Conservation (phyloP, 2,888 invertebrate genomes). For the Blera fallax region DNA sequence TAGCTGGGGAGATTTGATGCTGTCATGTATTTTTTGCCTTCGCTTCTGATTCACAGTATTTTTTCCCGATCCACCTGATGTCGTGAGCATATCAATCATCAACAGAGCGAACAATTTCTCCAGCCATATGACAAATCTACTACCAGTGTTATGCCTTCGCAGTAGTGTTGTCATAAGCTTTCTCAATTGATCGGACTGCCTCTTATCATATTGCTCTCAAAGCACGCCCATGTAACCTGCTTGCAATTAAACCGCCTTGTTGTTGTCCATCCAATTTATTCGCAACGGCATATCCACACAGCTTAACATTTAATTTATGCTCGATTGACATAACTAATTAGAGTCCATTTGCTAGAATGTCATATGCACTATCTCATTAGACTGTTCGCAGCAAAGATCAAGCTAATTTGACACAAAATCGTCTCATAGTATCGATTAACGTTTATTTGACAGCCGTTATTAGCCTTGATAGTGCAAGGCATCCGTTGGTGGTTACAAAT, state of each 20-base stretch:
- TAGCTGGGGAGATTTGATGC: too few relatives aligned
- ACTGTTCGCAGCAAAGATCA: conserved; percentile 5
- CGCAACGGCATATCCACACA: neutral
- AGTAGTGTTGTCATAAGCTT: too few relatives aligned
- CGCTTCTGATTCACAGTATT: too few relatives aligned
- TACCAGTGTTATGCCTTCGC: too few relatives aligned
- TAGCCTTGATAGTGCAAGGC: conserved; percentile 6
- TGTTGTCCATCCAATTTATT: neutral
- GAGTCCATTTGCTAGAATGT: conserved; percentile 29
- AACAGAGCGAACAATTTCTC: too few relatives aligned
- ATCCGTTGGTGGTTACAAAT: neutral
- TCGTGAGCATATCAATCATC: too few relatives aligned
- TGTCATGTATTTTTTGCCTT: too few relatives aligned
- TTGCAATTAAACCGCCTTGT: neutral
- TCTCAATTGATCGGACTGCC: too few relatives aligned
- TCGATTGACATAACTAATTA: conserved; percentile 59
- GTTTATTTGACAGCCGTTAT: conserved; percentile 1
- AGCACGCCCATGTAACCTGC: neutral
- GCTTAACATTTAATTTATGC: conserved; percentile 13
- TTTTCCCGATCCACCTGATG: too few relatives aligned
- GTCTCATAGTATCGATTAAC: neutral
- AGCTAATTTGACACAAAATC: conserved; percentile 18
- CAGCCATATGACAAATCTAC: too few relatives aligned
- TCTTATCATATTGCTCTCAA: neutral
- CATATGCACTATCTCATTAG: conserved; percentile 37